Conservation (phyloP, 2,888 invertebrate species). For the Pollenia griseotomentosa region DNA sequence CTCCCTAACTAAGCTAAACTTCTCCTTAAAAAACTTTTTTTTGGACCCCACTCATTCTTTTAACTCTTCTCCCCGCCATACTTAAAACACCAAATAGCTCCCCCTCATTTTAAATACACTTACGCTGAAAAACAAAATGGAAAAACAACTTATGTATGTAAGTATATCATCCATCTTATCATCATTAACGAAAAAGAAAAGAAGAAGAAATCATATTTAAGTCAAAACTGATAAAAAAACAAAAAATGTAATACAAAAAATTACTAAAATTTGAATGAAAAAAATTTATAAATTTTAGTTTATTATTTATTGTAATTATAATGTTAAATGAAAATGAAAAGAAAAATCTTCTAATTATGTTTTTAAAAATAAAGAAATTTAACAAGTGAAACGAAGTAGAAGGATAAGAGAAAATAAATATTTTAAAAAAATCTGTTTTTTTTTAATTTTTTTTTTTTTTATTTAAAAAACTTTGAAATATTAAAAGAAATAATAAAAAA, state of each 20-base stretch:
- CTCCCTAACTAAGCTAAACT: neutral
- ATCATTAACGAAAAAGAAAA: conserved; percentile 8
- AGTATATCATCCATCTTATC: conserved; percentile 66
- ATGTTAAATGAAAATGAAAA: neutral
- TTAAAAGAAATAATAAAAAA: conserved; percentile 27
- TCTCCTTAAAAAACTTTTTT: neutral
- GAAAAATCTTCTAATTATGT: conserved; percentile 10
- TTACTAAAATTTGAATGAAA: neutral
- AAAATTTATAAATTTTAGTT: conserved; percentile 2
- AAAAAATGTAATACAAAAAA: neutral
- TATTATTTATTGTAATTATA: conserved; percentile 37
- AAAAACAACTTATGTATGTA: neutral
- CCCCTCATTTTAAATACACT: conserved; percentile 31
- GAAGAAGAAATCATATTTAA: conserved; percentile 37
- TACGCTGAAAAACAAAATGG: conserved; percentile 4
- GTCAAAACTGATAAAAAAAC: conserved; percentile 39
- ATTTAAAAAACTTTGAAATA: conserved; percentile 34
- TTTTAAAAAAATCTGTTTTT: conserved; percentile 37
- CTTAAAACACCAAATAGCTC: neutral
- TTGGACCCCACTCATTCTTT: neutral
- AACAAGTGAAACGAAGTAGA: conserved; percentile 22
- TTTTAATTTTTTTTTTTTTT: conserved; percentile 50
- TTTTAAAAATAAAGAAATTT: conserved; percentile 18
- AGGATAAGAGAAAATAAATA: neutral
- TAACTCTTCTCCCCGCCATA: neutral